These are phyloP conservation scores for Chlorops oryzae DNA, from an alignment of 1,140 invertebrate genomes.

Conservation along the genomic window DNA sequence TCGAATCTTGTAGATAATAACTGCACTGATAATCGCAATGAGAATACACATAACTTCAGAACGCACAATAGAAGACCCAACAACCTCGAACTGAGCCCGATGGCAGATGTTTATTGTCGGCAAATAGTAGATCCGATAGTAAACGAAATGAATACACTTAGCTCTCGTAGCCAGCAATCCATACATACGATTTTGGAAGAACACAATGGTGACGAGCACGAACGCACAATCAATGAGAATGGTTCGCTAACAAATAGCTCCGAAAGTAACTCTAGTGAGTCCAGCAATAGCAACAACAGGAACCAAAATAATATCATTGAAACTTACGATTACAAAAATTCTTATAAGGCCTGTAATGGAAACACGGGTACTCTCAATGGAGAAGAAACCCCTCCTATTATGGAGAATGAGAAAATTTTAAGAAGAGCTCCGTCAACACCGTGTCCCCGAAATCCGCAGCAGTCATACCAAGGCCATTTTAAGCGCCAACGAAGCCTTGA, in stretches of 20 bases:
- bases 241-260: conserved; percentile 30
- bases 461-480: conserved; percentile 32
- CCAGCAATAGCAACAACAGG: conserved; percentile 13
- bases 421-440: conserved; percentile 22
- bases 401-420: too few species aligned
- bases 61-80: conserved; percentile 28
- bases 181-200: conserved; percentile 14
- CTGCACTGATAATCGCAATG: too few species aligned
- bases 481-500: conserved; percentile 58
- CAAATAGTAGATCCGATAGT: too few species aligned
- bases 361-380: conserved; percentile 36
- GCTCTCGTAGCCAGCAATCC: too few species aligned
- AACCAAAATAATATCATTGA: conserved; percentile 20
- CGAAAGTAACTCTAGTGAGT: too few species aligned
- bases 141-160: conserved; percentile 6
- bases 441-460: not conserved
- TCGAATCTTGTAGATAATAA: conserved; percentile 37
- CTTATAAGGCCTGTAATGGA: conserved; percentile 30
- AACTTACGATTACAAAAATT: conserved; percentile 8
- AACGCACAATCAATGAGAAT: not conserved
- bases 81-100: conserved; percentile 37
- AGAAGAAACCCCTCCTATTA: too few species aligned
- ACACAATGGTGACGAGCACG: not conserved
- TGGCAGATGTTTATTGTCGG: conserved; percentile 13
- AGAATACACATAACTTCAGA: too few species aligned